Conservation (phyloP, 2,888 invertebrate genomes). For the Eumacrocentrus americanus region DNA sequence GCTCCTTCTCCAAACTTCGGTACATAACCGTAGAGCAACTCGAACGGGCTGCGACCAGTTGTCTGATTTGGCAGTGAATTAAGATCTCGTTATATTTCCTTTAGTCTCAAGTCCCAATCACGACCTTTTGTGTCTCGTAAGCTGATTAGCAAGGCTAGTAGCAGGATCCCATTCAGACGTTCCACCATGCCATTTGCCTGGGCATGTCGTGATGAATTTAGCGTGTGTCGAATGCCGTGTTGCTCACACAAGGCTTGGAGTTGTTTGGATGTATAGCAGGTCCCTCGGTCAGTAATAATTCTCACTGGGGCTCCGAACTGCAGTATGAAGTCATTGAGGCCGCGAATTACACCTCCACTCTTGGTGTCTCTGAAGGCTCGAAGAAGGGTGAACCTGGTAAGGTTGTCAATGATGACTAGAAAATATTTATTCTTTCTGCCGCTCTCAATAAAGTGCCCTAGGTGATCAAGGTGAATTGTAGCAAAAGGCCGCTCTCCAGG, state of each 20-base stretch:
- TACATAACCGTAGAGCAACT: too few relatives aligned
- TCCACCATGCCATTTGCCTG: conserved; percentile 47
- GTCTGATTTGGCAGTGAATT: too few relatives aligned
- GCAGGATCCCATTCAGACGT: too few relatives aligned
- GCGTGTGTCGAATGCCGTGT: conserved; percentile 37
- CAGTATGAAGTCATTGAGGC: conserved; percentile 16
- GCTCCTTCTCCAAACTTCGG: too few relatives aligned
- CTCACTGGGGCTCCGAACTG: conserved; percentile 27
- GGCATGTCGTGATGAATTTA: conserved; percentile 42
- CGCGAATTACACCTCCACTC: conserved; percentile 33
- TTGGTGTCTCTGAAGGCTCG: conserved; percentile 17
- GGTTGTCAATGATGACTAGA: conserved; percentile 30
- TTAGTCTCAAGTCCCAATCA: too few relatives aligned
- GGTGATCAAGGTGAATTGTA: conserved; percentile 35
- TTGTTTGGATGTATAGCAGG: conserved; percentile 27
- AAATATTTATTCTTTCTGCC: conserved; percentile 21
- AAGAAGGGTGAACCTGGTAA: conserved; percentile 29
- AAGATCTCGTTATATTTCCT: too few relatives aligned
- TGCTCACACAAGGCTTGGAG: conserved; percentile 31
- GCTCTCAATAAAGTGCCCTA: conserved; percentile 23
- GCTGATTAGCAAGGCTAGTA: too few relatives aligned
- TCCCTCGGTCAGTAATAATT: conserved; percentile 28
- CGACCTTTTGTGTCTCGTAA: too few relatives aligned
- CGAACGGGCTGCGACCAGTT: too few relatives aligned
- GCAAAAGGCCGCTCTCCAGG: conserved; percentile 34